Evolutionary conservation across 2,113 vertebrate genomes (phyloP), one percentile per base, ranked within the genome.

Genomic region (Hypanus sabinus): DNA sequence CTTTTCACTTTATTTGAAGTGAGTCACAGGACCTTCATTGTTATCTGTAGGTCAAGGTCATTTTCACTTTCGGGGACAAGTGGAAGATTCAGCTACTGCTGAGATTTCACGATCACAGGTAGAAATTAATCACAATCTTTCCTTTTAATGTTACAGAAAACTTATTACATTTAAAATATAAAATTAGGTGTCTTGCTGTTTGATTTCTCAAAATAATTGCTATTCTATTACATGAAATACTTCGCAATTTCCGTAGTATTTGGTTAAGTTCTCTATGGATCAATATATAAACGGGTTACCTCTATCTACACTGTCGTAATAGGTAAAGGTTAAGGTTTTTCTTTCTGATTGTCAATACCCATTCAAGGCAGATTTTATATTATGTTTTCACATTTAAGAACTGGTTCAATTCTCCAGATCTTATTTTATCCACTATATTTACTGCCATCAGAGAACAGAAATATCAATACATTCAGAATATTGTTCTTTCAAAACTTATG

Each of bases 81-180:
- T 96, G 27, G 96, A 98, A 95, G 97, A 97, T 94, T 97, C 96
- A 20, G 96, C 96, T 93, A 98, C 96, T 76, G 97, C 96, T 94
- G 96, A 97, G 94, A 97, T 98, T 94, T 98, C 97, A 94, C 95
- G 96, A 95, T 96, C 96, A 94, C 97, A 97, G 96, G 97, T 96
- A 87, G 9, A 94, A n/a, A 38, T 94, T 94, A 20, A 46, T 79
- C n/a, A 33, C 79, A 81, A 38, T 73, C 65, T 90, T 65, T 18
- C 60, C 30, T 65, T 7, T 88, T 88, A 12, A 87, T 10, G 18
- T 27, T n/a, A 62, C 27, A 88, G 30, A 18, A n/a, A 57, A 3
- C 5, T n/a, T n/a, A n/a, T 62, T 18, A 18, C 6, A 18, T 12
- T 60, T 30, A 24, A 55, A 57, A 27, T 57, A 55, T 55, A 83